These are phyloP conservation scores for Chloroclystis v-ata DNA, from an alignment of 2,888 invertebrate species.

Conservation along the genomic window DNA sequence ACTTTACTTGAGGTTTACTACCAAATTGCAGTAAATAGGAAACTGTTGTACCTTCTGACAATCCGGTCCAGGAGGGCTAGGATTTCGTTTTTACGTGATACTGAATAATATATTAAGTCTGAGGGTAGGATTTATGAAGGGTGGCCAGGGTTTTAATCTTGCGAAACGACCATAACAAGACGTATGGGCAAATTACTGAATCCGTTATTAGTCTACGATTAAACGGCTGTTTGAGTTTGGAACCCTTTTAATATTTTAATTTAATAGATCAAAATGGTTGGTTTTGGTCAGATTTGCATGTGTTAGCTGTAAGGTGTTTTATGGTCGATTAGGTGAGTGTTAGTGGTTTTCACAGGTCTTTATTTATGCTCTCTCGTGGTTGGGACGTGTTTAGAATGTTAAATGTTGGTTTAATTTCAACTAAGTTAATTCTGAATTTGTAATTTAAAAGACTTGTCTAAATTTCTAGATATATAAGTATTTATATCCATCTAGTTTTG, in stretches of 20 bases:
- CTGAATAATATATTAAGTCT: slow-evolving; percentile 69
- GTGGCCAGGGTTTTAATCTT: slow-evolving; percentile 72
- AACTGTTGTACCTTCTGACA: slow-evolving; percentile 41
- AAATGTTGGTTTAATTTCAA: background rate
- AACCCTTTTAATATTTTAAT: slow-evolving; percentile 59
- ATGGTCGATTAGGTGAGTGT: slow-evolving; percentile 25
- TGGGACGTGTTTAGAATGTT: background rate
- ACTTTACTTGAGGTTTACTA: slow-evolving; percentile 67
- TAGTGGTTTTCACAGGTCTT: slow-evolving; percentile 26
- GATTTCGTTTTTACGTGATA: slow-evolving; percentile 63
- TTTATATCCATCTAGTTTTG: no score
- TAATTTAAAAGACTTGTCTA: no score
- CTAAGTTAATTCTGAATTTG: no score
- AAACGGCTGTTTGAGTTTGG: slow-evolving; percentile 64
- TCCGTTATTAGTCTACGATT: slow-evolving; percentile 67
- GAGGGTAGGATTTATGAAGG: slow-evolving; percentile 74
- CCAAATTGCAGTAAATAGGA: slow-evolving; percentile 37
- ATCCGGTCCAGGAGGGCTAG: slow-evolving; percentile 46
- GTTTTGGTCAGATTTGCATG: slow-evolving; percentile 44
- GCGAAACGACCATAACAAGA: slow-evolving; percentile 73
- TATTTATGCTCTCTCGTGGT: slow-evolving; percentile 16
- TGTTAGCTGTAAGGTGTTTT: slow-evolving; percentile 30
- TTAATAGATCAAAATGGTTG: slow-evolving; percentile 48
- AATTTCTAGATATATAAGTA: no score
- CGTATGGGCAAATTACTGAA: slow-evolving; percentile 74